These are phyloP conservation scores for Crotophaga sulcirostris DNA, from an alignment of 2,113 vertebrate species.

Conservation along the genomic window DNA sequence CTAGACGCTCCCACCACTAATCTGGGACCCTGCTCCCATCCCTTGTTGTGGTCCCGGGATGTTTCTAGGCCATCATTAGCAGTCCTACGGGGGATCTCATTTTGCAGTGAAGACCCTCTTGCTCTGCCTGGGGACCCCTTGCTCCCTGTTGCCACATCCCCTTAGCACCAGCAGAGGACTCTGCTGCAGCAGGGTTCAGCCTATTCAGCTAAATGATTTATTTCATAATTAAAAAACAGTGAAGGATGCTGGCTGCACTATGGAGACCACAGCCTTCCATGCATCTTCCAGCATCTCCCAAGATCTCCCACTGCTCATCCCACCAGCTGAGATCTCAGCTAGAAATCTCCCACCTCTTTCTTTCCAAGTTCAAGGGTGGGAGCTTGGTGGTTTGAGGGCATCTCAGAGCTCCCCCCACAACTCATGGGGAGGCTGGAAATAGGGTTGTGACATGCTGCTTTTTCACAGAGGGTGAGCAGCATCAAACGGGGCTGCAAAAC, in stretches of 20 bases:
- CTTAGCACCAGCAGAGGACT: conserved; percentile 50
- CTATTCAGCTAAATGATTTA: accelerated
- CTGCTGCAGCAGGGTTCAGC: conserved; percentile 8
- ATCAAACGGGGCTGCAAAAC: neutral
- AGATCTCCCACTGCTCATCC: neutral
- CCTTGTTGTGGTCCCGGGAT: accelerated
- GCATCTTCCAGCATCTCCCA: neutral
- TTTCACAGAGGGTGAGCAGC: neutral
- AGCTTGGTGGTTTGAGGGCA: neutral
- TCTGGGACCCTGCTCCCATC: neutral
- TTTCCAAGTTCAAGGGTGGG: neutral
- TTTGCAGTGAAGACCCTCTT: neutral
- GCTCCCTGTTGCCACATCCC: neutral
- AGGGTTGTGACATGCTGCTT: neutral
- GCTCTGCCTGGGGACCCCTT: neutral
- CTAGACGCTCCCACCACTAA: accelerated
- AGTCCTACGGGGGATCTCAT: neutral
- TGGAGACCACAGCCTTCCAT: neutral
- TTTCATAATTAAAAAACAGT: neutral
- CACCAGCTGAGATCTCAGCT: neutral
- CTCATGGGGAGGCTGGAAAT: accelerated
- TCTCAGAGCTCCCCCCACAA: accelerated
- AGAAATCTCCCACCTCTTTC: neutral
- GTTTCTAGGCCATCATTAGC: neutral
- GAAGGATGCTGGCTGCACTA: neutral